Conservation (phyloP, 1,140 invertebrate species). For the Hypothenemus hampei region DNA sequence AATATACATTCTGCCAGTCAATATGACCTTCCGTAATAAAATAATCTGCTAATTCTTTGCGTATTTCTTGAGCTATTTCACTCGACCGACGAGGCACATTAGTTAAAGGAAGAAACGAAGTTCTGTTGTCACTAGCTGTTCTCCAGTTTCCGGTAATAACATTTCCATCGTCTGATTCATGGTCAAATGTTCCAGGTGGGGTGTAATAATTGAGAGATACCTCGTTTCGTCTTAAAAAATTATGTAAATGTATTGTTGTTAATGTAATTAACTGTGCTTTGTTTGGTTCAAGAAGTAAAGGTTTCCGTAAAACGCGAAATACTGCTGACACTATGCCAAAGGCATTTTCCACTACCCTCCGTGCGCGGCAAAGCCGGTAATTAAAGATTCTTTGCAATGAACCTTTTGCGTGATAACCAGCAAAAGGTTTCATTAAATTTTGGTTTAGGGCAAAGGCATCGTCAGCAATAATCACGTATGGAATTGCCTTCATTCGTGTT, state of each 20-base stretch:
- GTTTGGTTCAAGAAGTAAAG: neutral
- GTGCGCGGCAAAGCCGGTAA: constrained; percentile 2
- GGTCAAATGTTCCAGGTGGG: no score
- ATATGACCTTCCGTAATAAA: no score
- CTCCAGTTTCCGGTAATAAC: no score
- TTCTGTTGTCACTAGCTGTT: no score
- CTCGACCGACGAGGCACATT: no score
- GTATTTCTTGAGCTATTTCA: no score
- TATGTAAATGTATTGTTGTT: constrained; percentile 3
- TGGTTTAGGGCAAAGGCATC: constrained; percentile 13
- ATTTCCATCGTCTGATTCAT: no score
- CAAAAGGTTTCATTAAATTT: constrained; percentile 19
- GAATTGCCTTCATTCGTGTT: no score
- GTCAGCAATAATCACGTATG: constrained; percentile 12
- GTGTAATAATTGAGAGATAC: no score
- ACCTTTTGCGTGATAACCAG: constrained; percentile 8
- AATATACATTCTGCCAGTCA: no score
- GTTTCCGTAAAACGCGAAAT: constrained; percentile 4
- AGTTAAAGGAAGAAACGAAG: no score
- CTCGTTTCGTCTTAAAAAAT: constrained; percentile 4
- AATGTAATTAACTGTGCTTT: constrained; percentile 1
- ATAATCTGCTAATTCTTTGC: no score
- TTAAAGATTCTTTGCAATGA: constrained; percentile 11
- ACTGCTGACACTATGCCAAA: constrained; percentile 5
- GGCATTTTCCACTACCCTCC: constrained; percentile 13